These are phyloP conservation scores for Embidobia sp. DNA, from an alignment of 2,888 invertebrate genomes.

Conservation along the genomic window DNA sequence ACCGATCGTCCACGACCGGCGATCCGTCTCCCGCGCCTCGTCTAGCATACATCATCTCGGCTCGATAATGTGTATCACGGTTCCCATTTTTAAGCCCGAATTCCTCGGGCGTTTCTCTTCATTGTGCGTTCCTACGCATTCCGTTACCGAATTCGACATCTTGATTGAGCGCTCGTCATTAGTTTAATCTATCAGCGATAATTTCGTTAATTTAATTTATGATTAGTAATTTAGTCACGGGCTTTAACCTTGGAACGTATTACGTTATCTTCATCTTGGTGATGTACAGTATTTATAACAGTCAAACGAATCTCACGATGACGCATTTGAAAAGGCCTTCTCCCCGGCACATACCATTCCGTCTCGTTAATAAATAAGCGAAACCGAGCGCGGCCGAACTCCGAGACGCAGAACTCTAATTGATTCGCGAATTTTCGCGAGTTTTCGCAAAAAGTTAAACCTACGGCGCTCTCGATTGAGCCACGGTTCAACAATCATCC, in stretches of 20 bases:
- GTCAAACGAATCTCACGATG: slow-evolving; percentile 40
- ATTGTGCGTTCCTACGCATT: slow-evolving; percentile 35
- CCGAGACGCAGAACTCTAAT: no score
- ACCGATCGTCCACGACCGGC: no score
- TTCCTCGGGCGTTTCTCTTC: slow-evolving; percentile 55
- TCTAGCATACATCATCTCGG: slow-evolving; percentile 23
- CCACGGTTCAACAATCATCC: slow-evolving; percentile 47
- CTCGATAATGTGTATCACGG: slow-evolving; percentile 35
- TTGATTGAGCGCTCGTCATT: slow-evolving; percentile 56
- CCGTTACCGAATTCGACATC: slow-evolving; percentile 54
- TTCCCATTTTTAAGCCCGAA: slow-evolving; percentile 47
- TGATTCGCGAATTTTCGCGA: no score
- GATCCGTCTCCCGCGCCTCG: no score
- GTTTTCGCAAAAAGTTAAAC: no score
- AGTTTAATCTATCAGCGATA: slow-evolving; percentile 58
- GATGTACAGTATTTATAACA: slow-evolving; percentile 50
- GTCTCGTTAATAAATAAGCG: neutral
- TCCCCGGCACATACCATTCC: neutral
- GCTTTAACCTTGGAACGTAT: slow-evolving; percentile 33
- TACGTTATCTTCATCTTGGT: slow-evolving; percentile 48
- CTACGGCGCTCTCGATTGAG: slow-evolving; percentile 44
- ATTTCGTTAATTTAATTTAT: slow-evolving; percentile 60
- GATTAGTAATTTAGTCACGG: slow-evolving; percentile 58
- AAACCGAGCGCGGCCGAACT: no score
- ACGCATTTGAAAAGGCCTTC: slow-evolving; percentile 26